Percentiles rank a stretch among this genome's conserved stretches.
These are phyloP conservation scores for cat (Felis catus) DNA, from an alignment of 2,113 vertebrate genomes.

Conservation along the genomic window F.catus_Fca126_mat1.0 CM031411.1:54272001-54272500, in stretches of 20 bases:
- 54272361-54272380: not conserved
- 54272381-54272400: not conserved
- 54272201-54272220: not conserved
- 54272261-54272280: not conserved
- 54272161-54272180: not conserved
- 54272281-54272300: not conserved
- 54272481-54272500: slow-evolving; percentile 52
- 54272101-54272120: not conserved
- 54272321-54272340: not conserved
- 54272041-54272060: not conserved
- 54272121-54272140: not conserved
- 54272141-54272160: not conserved
- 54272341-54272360: not conserved
- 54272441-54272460: slow-evolving; percentile 31
- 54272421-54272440: slow-evolving; percentile 43
- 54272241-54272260: not conserved
- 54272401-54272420: slow-evolving; percentile 39
- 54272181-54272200: not conserved
- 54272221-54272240: not conserved
- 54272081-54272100: slow-evolving; percentile 8
- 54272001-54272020: not conserved
- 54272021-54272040: not conserved
- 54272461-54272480: slow-evolving; percentile 12
- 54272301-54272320: not conserved
- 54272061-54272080: not conserved